Percentiles rank a stretch among this genome's conserved stretches.
These are phyloP conservation scores for Capitulum mitella DNA, from an alignment of 2,888 invertebrate genomes.

Conservation along the genomic window DNA sequence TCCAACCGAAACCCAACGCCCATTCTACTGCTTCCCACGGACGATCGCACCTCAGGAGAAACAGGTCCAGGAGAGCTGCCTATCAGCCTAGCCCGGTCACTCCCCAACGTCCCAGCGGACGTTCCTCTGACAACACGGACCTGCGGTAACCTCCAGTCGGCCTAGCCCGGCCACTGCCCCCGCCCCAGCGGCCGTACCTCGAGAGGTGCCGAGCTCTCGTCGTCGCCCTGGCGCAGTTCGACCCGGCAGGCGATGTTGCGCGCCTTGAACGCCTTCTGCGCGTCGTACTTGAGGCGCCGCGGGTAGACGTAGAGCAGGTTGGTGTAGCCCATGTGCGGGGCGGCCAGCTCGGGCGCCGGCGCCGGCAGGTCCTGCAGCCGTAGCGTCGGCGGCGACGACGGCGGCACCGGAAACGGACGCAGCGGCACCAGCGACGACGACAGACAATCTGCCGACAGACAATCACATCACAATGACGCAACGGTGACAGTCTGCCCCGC, in stretches of 20 bases:
- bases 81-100: no score
- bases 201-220: constrained; percentile 60
- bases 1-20: no score
- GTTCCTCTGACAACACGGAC: no score
- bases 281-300: constrained; percentile 72
- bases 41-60: no score
- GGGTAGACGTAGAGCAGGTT: constrained; percentile 94
- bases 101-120: no score
- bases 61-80: no score
- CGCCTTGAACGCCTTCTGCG: constrained; percentile 85
- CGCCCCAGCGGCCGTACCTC: no score
- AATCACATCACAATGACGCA: no score
- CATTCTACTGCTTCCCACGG: no score
- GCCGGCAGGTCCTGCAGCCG: constrained; percentile 72
- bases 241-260: constrained; percentile 88
- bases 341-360: constrained; percentile 53
- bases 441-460: constrained; percentile 62
- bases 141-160: no score
- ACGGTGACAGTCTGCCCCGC: no score
- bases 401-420: constrained; percentile 76
- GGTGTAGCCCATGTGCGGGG: constrained; percentile 73
- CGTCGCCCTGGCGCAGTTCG: constrained; percentile 77
- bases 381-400: constrained; percentile 63
- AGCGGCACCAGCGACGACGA: constrained; percentile 74
- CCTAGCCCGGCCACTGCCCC: no score